Conservation (phyloP, 2,113 vertebrate species). For the Xenus cinereus region DNA sequence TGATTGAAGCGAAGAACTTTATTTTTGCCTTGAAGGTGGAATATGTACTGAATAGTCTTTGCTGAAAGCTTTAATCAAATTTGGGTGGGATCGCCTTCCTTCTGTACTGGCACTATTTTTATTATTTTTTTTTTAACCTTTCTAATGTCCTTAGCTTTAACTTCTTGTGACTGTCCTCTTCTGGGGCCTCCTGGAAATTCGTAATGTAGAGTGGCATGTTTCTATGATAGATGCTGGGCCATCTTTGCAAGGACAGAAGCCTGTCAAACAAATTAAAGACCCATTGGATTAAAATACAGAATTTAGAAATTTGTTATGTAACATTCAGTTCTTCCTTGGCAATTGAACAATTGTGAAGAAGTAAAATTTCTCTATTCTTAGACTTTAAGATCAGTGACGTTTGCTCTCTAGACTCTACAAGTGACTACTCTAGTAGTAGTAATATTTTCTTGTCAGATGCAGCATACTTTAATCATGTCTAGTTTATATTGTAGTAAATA, state of each 20-base stretch:
- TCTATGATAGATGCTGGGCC: not conserved
- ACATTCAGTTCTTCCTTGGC: not conserved
- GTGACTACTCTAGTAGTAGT: not conserved
- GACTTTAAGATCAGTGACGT: not conserved
- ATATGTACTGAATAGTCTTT: not conserved
- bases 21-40: conserved; percentile 41
- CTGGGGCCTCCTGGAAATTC: not conserved
- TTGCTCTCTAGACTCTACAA: not conserved
- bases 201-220: not conserved
- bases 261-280: not conserved
- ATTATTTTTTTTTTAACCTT: not conserved
- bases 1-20: conserved; percentile 24
- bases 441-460: not conserved
- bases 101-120: not conserved
- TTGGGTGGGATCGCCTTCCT: not conserved
- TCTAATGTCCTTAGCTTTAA: not conserved
- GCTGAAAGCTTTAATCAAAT: conserved; percentile 34
- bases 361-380: not conserved
- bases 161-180: not conserved
- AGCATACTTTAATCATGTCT: not conserved
- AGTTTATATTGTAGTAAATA: not conserved
- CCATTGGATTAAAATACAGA: not conserved
- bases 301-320: not conserved
- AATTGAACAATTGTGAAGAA: not conserved
- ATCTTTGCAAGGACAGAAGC: not conserved